Evolutionary conservation across 2,797 vertebrate species (phyloP).

Genomic region (Anas bahamensis): DNA sequence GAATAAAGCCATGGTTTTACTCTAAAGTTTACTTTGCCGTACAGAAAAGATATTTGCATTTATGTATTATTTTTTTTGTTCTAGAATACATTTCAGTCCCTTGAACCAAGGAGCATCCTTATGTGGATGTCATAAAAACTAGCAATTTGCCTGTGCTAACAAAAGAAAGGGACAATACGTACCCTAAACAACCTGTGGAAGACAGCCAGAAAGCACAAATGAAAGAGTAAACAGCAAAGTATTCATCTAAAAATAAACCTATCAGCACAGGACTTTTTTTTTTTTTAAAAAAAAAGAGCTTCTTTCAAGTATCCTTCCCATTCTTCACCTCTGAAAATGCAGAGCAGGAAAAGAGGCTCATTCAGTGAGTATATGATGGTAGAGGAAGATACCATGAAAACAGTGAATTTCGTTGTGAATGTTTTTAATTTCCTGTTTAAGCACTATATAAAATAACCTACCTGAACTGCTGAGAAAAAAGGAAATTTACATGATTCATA

Average conservation of each 20-base stretch:
- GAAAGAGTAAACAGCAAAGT: not conserved
- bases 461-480: conserved; percentile 62
- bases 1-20: not conserved
- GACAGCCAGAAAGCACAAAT: not conserved
- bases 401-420: conserved; percentile 45
- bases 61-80: not conserved
- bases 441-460: conserved; percentile 70
- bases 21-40: not conserved
- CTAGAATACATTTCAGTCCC: not conserved
- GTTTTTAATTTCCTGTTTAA: conserved; percentile 78
- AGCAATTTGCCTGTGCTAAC: not conserved
- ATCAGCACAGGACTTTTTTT: not conserved
- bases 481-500: conserved; percentile 78
- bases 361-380: conserved; percentile 51
- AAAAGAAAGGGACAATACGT: not conserved
- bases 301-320: not conserved
- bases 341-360: conserved; percentile 25
- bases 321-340: conserved; percentile 26
- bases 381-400: conserved; percentile 65
- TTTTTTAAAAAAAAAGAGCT: not conserved
- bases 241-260: conserved; percentile 28
- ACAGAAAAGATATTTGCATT: not conserved
- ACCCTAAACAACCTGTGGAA: not conserved
- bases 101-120: not conserved
- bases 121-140: not conserved